These are phyloP conservation scores for Eupristina koningsbergeri DNA, from an alignment of 1,140 invertebrate genomes.

Conservation along the genomic window DNA sequence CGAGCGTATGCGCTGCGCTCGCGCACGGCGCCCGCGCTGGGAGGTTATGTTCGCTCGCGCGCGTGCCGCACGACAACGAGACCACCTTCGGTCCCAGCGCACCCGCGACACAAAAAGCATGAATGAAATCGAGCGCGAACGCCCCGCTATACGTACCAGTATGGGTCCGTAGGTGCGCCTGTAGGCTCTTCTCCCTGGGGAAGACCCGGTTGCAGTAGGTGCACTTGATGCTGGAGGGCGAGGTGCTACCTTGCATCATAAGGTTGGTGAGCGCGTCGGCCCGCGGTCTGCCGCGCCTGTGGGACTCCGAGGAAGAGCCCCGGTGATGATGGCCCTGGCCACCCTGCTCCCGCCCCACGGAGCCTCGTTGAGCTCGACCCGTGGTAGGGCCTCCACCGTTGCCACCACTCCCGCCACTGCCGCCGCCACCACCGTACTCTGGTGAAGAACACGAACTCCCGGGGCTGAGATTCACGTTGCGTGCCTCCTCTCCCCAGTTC, in stretches of 20 bases:
- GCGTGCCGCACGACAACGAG: neutral
- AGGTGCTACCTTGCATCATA: conserved; percentile 82
- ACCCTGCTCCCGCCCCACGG: neutral
- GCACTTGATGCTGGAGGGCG: conserved; percentile 83
- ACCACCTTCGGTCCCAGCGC: neutral
- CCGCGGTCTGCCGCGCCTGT: conserved; percentile 80
- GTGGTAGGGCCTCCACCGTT: neutral
- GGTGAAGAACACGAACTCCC: conserved; percentile 71
- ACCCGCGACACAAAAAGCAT: neutral
- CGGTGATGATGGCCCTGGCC: neutral
- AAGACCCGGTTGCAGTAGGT: conserved; percentile 84
- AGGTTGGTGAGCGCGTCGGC: conserved; percentile 82
- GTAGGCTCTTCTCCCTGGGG: conserved; percentile 85
- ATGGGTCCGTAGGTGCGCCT: conserved; percentile 87
- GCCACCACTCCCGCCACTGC: conserved; percentile 27
- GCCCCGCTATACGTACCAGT: conserved; percentile 78
- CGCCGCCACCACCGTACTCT: conserved; percentile 58
- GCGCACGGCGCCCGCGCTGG: neutral
- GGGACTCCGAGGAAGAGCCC: conserved; percentile 55
- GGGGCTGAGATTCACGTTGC: conserved; percentile 69
- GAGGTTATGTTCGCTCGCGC: conserved; percentile 44
- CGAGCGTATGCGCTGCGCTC: neutral
- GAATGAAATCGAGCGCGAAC: neutral
- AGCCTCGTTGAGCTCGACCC: neutral
- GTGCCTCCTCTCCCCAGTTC: conserved; percentile 69